Evolutionary conservation across 2,888 invertebrate genomes (phyloP), one percentile per base, ranked within the genome.

Genomic region (Neocrepidodera transversa): DNA sequence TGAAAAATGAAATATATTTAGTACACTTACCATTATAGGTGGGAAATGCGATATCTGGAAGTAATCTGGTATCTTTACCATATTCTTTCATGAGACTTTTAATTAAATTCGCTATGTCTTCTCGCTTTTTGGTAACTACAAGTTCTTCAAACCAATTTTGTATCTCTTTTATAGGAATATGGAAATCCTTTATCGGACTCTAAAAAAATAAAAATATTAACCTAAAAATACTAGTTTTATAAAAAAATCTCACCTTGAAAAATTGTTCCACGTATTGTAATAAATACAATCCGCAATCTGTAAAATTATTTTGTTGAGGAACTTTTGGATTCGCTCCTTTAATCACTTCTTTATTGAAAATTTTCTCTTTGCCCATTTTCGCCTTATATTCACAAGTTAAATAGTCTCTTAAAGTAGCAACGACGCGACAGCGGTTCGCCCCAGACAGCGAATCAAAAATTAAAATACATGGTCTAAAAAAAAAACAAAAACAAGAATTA

Each of bases 231-330:
- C 17, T 4, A 42, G n/a, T n/a, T 18, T 20, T 42, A 20, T 18
- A 42, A 8, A 20, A 18, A 20, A 5, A 2, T 2, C 10, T 20
- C 78, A 92, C 93, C 84, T 89, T 86, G 79, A 97, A 96, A 82
- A 99, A 97, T 61, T 91, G 91, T 81, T 99, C 97, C 3, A 95
- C 95, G 83, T 97, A 99, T 78, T 98, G 96, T 53, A 99, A 82
- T 59, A 98, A 83, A 80, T 92, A 99, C 10, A 98, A 82, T 0
- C 99, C 99, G 81, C 99, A 99, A 79, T 99, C 99, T 35, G 92
- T 93, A 76, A 91, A 95, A 82, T 99, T 99, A 67, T 90, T 92
- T 81, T 99, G 99, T 77, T 97, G 96, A n/a, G 98, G 98, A 65
- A 95, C 93, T 82, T 92, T 92, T 0, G 94, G 93, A 73, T 88